Evolutionary conservation across 2,797 vertebrate genomes (phyloP).

Genomic region (Brachyrhaphis roseni): DNA sequence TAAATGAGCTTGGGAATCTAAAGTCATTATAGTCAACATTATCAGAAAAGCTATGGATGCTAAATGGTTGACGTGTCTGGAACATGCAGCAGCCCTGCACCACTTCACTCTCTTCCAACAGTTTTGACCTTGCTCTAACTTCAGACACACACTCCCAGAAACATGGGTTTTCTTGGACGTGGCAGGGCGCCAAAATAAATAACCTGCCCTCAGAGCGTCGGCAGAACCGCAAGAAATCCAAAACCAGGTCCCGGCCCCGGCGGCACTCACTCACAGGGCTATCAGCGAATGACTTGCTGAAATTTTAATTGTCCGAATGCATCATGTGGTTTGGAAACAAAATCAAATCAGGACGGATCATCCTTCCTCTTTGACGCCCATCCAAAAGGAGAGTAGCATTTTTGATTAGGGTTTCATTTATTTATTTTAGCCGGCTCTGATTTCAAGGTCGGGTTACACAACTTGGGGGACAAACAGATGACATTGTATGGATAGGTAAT

Average conservation of each 20-base stretch:
- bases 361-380: conserved; percentile 74
- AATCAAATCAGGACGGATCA: conserved; percentile 80
- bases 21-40: not conserved
- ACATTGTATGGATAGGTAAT: conserved; percentile 77
- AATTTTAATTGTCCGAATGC: conserved; percentile 89
- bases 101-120: conserved; percentile 53
- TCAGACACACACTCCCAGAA: conserved; percentile 66
- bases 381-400: conserved; percentile 76
- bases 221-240: conserved; percentile 83
- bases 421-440: conserved; percentile 79
- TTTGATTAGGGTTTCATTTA: conserved; percentile 81
- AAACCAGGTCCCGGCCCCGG: conserved; percentile 70
- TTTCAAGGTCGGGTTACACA: conserved; percentile 77
- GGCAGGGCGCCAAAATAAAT: conserved; percentile 77
- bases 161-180: conserved; percentile 70
- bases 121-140: conserved; percentile 71
- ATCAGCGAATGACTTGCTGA: conserved; percentile 86
- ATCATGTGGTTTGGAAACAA: conserved; percentile 84
- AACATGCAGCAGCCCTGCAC: conserved; percentile 14
- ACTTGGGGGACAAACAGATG: conserved; percentile 79
- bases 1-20: not conserved
- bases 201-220: conserved; percentile 76
- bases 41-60: not conserved
- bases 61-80: not conserved
- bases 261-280: conserved; percentile 74